Conservation (phyloP, 2,797 vertebrate genomes). For the Sardinella longiceps region DNA sequence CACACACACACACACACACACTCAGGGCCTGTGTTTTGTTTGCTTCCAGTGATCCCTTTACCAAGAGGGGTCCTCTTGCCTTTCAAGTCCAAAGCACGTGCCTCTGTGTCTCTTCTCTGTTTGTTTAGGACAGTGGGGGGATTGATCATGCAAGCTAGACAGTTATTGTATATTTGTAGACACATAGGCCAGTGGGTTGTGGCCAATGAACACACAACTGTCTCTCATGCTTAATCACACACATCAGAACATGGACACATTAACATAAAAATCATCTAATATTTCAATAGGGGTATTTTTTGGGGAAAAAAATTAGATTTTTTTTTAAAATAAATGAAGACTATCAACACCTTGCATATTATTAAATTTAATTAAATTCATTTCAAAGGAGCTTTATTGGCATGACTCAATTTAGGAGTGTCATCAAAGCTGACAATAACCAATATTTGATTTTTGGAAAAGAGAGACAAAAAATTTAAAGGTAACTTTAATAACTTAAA, state of each 20-base stretch:
- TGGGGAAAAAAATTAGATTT: no score
- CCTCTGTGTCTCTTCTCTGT: background rate
- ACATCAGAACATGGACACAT: background rate
- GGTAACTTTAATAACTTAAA: no score
- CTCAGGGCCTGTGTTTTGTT: background rate
- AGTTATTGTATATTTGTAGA: background rate
- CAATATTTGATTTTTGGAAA: no score
- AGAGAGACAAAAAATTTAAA: no score
- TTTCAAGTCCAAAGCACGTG: conserved; percentile 13
- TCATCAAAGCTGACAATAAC: no score
- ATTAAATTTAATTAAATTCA: no score
- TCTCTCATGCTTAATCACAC: background rate
- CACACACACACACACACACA: no score
- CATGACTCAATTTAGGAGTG: no score
- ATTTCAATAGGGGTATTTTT: no score
- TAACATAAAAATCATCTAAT: background rate
- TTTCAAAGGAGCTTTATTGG: no score
- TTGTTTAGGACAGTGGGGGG: background rate
- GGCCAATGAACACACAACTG: background rate
- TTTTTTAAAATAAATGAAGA: no score
- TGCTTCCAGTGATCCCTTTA: background rate
- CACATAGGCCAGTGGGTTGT: background rate
- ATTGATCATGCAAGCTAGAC: background rate
- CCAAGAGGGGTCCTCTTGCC: conserved; percentile 2
- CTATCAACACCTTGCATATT: no score